Evolutionary conservation across 1,140 invertebrate species (phyloP).

Genomic region (Neodiprion pinetum): DNA sequence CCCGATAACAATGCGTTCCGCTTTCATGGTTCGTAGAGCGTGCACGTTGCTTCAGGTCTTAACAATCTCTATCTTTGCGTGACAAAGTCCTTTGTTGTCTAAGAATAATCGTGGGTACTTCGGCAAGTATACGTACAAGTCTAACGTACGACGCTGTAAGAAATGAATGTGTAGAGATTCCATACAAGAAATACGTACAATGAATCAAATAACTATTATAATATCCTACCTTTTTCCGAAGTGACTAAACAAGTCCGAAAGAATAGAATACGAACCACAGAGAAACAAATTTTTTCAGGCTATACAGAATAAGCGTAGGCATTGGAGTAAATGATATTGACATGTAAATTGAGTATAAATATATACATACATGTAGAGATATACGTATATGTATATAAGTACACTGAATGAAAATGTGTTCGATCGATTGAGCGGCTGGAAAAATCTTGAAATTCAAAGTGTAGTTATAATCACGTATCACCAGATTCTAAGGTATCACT

Average conservation of each 20-base stretch:
- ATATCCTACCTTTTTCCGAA: constrained; percentile 17
- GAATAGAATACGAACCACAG: background rate
- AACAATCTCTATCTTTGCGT: no score
- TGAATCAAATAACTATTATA: constrained; percentile 12
- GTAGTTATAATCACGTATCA: no score
- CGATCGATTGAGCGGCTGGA: background rate
- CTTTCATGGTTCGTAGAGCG: no score
- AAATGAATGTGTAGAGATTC: no score
- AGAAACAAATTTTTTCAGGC: background rate
- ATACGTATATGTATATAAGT: background rate
- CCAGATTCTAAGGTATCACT: no score
- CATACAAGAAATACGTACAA: background rate
- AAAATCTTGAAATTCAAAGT: background rate
- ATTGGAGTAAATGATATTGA: no score
- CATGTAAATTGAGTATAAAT: no score
- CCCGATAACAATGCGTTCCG: no score
- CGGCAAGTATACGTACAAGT: background rate
- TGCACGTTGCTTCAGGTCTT: no score
- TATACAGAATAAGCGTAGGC: background rate
- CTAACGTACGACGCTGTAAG: background rate
- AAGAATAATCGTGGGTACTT: background rate
- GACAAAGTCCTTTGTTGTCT: no score
- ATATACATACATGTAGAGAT: background rate
- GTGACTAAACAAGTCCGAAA: constrained; percentile 15
- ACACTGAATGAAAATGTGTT: background rate